Percentiles rank a stretch among this genome's conserved stretches.
Conservation (phyloP, 2,888 invertebrate species). For the Tineola bisselliella region DNA sequence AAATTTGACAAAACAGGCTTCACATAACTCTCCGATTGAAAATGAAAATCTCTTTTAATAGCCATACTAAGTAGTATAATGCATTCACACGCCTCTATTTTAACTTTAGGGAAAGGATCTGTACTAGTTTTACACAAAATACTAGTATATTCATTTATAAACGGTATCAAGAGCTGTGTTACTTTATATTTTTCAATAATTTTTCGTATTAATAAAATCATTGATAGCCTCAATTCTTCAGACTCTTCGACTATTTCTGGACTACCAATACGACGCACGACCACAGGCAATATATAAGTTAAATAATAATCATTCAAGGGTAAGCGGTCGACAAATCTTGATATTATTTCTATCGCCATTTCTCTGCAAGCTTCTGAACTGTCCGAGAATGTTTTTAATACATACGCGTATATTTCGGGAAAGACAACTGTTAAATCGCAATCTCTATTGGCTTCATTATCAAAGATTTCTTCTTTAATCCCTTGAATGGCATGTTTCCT, state of each 20-base stretch:
- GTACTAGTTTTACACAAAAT: conserved; percentile 77
- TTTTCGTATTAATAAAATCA: conserved; percentile 72
- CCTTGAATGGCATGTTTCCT: conserved; percentile 67
- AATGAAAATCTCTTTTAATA: conserved; percentile 76
- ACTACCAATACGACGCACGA: conserved; percentile 80
- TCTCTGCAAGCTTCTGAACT: conserved; percentile 73
- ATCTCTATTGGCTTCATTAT: conserved; percentile 37
- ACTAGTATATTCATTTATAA: conserved; percentile 78
- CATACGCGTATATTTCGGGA: conserved; percentile 47
- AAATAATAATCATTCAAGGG: conserved; percentile 77
- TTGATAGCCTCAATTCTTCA: conserved; percentile 83
- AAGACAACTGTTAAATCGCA: conserved; percentile 45
- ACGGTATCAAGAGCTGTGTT: conserved; percentile 69
- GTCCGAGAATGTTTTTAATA: conserved; percentile 61
- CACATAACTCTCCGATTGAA: conserved; percentile 77
- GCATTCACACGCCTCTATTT: conserved; percentile 79
- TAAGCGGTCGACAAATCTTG: conserved; percentile 64
- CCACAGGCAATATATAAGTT: conserved; percentile 77
- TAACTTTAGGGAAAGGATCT: conserved; percentile 84
- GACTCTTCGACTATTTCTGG: conserved; percentile 73
- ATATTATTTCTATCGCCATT: conserved; percentile 62
- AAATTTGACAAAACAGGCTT: conserved; percentile 78
- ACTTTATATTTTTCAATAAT: conserved; percentile 73
- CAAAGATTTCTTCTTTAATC: conserved; percentile 58
- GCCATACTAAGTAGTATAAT: conserved; percentile 72